Conservation (phyloP, 2,113 vertebrate genomes). For the Struthio camelus region DNA sequence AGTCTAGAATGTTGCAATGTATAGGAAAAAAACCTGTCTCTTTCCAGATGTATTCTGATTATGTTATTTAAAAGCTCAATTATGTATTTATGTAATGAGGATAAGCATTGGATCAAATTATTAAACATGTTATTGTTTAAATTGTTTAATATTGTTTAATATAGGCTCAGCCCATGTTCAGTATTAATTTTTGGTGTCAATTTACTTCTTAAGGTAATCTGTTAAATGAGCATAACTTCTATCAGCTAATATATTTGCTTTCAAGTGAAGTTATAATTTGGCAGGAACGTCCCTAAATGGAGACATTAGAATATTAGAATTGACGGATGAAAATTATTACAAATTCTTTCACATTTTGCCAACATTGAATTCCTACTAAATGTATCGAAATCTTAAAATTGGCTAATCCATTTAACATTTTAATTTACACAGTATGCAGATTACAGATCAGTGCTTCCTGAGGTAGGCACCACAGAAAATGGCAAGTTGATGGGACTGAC, state of each 20-base stretch:
- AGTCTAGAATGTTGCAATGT: neutral
- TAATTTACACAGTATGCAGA: neutral
- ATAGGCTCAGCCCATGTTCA: neutral
- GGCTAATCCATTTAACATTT: neutral
- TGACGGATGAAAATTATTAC: neutral
- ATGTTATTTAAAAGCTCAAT: neutral
- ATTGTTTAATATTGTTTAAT: too few species aligned
- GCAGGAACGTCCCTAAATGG: neutral
- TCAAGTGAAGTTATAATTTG: neutral
- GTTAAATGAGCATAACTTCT: neutral
- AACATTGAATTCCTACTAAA: neutral
- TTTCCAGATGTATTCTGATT: neutral
- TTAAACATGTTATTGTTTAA: neutral
- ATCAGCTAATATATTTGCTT: neutral
- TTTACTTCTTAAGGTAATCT: neutral
- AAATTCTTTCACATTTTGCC: neutral
- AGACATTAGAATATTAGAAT: neutral
- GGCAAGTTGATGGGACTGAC: neutral
- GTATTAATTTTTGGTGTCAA: neutral
- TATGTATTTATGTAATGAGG: neutral
- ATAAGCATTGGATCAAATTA: neutral
- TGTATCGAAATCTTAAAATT: neutral
- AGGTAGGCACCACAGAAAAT: neutral
- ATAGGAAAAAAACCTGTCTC: neutral
- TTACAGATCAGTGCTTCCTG: neutral